Base-by-base conservation (phyloP, 1,140 invertebrate species). In the Atta cephalotes region DNA sequence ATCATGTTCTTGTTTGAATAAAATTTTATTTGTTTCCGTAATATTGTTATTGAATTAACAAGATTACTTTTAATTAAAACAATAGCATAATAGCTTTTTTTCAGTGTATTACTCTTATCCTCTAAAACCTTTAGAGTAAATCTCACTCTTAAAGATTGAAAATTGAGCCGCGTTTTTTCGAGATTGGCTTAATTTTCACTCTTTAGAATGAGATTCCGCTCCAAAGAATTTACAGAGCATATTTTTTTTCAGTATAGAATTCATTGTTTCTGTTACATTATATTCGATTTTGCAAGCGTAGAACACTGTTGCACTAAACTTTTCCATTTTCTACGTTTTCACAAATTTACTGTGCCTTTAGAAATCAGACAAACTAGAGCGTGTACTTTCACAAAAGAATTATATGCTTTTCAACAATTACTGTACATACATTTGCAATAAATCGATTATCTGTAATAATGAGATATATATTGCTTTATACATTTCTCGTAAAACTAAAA, bases 251-350 rank as follows among this genome's bases (percentile, higher is more conserved):
- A 45, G 3, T 35, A 10, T 18, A 65, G 4, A 39, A 58, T 58
- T 58, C 1, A n/a, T 68, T 31, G 65, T 45, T 21, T 68, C 12
- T 68, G n/a, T 68, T 39, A 68, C 65, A 14, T 68, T 14, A 66
- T 18, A 10, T 39, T 18, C 4, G 65, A 66, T 66, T 66, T 66
- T 68, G 18, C 4, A 21, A 21, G 4, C 18, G 31, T 14, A 39
- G 35, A 21, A 3, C 10, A 28, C 1, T 39, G 35, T 68, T 45
- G 25, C 66, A 51, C 10, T 49, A n/a, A 3, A 45, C 14, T 16
- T 71, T 71, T 49, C 6, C 14, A 28, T 71, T 60, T 45, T 62
- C n/a, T 28, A 21, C 6, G 53, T 76, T 76, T 58, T 58, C 31
- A 60, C 1, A 39, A 77, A 39, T 62, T 60, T 25, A 28, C 18